Base-by-base conservation (phyloP, 1,140 invertebrate species). In the Leptinotarsa lineolata region DNA sequence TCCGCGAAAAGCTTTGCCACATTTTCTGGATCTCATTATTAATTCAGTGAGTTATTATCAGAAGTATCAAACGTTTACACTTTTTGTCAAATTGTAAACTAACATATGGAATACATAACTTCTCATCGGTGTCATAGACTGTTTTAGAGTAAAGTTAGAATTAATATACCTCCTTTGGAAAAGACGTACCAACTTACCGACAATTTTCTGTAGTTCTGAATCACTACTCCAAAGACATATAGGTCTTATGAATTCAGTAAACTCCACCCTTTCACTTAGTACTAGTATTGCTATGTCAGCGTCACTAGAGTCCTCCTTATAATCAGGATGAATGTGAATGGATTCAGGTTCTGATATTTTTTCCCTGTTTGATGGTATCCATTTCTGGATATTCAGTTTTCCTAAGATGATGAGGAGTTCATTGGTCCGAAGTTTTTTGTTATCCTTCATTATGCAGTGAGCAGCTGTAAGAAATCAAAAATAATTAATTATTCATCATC, bases 191-290 rank as follows among this genome's bases (percentile, higher is more conserved):
- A 54, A 59, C 68, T 77, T 45, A 12, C 78, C 78, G 3, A 88
- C 81, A 12, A 88, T 70, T 15, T 64, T 67, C 0, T 83, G 77
- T 1, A 89, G 73, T 45, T 84, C 76, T 3, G 64, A 70, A 44
- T 66, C 72, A 1, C 83, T 85, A 2, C 79, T 78, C 89, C 89
- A 91, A 21, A 91, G 73, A 73, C 90, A 91, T 60, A 89, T 82
- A 4, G 90, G 90, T 68, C 84, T 83, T 48, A 90, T 86, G 8
- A 72, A 76, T 46, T 74, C 77, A 11, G 72, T 80, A 64, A 82
- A 83, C 45, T 75, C 45, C 2, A 82, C 70, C 5, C 76, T 74
- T 59, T 82, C 73, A 1, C 16, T 65, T 5, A 83, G 61, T 3
- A 72, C 73, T n/a, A 83, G 72, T 0, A 84, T 66, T 1, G 80